These are phyloP conservation scores for Bilobella aurantiaca DNA, from an alignment of 1,140 invertebrate species.

Conservation along the genomic window DNA sequence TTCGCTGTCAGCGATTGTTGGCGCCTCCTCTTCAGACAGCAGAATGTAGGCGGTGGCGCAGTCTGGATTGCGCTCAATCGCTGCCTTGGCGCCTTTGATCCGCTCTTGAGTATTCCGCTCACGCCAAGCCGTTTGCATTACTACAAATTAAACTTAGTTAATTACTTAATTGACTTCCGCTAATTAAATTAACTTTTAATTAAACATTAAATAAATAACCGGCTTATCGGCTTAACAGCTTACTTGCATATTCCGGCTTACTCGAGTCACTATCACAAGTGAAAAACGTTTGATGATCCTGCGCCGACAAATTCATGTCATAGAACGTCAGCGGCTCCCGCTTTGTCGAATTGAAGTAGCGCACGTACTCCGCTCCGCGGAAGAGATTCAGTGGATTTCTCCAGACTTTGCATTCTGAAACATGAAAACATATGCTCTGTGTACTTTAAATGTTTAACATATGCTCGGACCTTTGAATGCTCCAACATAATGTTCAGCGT, in stretches of 20 bases:
- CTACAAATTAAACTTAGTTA: too few relatives aligned
- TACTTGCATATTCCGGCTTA: constrained; percentile 83
- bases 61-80: constrained; percentile 80
- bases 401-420: constrained; percentile 89
- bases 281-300: constrained; percentile 98
- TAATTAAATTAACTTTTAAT: too few relatives aligned
- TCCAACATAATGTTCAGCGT: too few relatives aligned
- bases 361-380: constrained; percentile 88
- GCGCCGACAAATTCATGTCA: constrained; percentile 97
- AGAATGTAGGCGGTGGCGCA: constrained; percentile 92
- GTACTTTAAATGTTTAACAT: constrained; percentile 1
- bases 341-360: constrained; percentile 79
- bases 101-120: constrained; percentile 84
- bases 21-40: constrained; percentile 90
- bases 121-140: constrained; percentile 96
- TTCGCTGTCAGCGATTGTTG: constrained; percentile 79
- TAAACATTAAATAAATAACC: too few relatives aligned
- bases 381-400: constrained; percentile 92
- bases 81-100: constrained; percentile 83
- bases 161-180: too few relatives aligned
- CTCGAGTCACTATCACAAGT: constrained; percentile 83
- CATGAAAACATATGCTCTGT: background rate
- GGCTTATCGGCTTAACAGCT: too few relatives aligned
- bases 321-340: constrained; percentile 96
- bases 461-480: too few relatives aligned